phyloP scores from a whole-genome alignment of 2,113 vertebrate species.

The Etia nguti region DNA sequence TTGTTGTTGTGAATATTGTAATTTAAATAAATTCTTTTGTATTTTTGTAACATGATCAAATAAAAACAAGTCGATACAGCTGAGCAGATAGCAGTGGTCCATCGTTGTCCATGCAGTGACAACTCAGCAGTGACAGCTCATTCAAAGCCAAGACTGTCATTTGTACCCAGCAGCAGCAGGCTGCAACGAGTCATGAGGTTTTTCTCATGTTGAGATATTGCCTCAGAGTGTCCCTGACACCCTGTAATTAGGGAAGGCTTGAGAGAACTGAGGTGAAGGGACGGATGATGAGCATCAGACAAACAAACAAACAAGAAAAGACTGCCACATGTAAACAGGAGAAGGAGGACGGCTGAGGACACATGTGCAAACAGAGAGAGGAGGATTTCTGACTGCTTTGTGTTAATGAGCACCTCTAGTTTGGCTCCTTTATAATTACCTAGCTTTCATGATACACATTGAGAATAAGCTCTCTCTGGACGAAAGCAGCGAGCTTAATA shows the following conservation, averaged over 20 bases:
- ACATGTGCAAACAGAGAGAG: constrained; percentile 31
- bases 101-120: not conserved
- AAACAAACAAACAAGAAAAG: constrained; percentile 13
- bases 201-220: constrained; percentile 31
- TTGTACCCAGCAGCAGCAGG: not conserved
- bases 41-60: not conserved
- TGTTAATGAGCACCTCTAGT: not conserved
- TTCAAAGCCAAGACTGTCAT: constrained; percentile 3
- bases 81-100: not conserved
- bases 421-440: not conserved
- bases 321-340: constrained; percentile 25
- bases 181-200: constrained; percentile 20
- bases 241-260: constrained; percentile 32
- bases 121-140: constrained; percentile 11
- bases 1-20: not conserved
- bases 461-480: not conserved
- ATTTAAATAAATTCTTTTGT: not conserved
- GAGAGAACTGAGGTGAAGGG: not conserved
- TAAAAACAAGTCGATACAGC: not conserved
- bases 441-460: not conserved
- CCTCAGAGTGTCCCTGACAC: constrained; percentile 4
- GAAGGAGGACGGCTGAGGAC: not conserved
- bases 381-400: not conserved
- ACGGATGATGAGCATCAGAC: constrained; percentile 1
- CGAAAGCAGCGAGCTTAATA: not conserved